A percentile compares a stretch with the other conserved stretches of the same genome.
Conservation (phyloP, 2,797 vertebrate species). For the Neosalanx taihuensis region DNA sequence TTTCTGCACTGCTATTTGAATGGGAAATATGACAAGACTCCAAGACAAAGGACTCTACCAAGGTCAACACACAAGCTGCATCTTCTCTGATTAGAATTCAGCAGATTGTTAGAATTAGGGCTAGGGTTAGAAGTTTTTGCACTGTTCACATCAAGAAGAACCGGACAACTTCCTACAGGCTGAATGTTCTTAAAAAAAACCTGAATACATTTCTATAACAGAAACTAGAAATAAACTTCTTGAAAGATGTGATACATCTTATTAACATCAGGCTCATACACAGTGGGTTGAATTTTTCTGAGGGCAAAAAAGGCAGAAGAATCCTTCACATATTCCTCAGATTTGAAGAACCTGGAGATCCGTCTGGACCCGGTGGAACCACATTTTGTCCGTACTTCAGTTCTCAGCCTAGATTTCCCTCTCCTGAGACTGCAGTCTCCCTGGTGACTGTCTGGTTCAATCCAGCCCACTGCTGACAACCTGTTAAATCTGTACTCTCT, state of each 20-base stretch:
- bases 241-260: conserved; percentile 19
- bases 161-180: too few species aligned
- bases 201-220: conserved; percentile 18
- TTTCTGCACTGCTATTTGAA: conserved; percentile 28
- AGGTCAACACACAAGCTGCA: too few species aligned
- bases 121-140: too few species aligned
- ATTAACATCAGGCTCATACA: conserved; percentile 38
- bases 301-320: conserved; percentile 58
- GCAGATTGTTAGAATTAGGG: too few species aligned
- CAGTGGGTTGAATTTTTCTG: conserved; percentile 41
- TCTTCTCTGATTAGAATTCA: too few species aligned
- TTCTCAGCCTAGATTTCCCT: conserved; percentile 54
- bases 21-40: conserved; percentile 37
- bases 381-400: conserved; percentile 44
- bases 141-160: too few species aligned
- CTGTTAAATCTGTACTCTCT: conserved; percentile 60
- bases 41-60: conserved; percentile 35
- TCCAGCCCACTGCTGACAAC: conserved; percentile 56
- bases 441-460: conserved; percentile 61
- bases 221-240: conserved; percentile 23
- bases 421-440: conserved; percentile 59
- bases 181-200: too few species aligned
- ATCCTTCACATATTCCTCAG: conserved; percentile 52
- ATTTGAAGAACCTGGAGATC: conserved; percentile 53
- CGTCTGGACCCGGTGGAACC: conserved; percentile 37